A percentile compares a stretch with the other conserved stretches of the same genome.
Conservation (phyloP, 2,113 vertebrate species). For the Trachemys scripta region DNA sequence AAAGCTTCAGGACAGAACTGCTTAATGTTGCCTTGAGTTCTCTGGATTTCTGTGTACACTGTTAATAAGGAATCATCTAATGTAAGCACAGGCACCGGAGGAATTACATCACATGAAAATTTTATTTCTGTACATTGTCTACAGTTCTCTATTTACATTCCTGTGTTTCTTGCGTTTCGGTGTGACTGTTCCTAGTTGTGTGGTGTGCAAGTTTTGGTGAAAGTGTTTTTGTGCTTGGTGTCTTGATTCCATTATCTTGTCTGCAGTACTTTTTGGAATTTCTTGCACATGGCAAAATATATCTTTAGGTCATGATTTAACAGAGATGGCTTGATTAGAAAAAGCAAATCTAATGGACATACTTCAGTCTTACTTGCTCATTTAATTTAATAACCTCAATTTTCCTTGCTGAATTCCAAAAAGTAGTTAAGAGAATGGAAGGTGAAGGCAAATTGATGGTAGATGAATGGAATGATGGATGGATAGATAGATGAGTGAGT, state of each 20-base stretch:
- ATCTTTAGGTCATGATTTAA: neutral
- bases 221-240: neutral
- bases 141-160: neutral
- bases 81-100: neutral
- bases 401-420: constrained; percentile 31
- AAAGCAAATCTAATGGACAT: neutral
- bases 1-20: neutral
- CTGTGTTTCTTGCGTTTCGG: neutral
- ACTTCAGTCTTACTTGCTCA: neutral
- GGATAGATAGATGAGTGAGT: neutral
- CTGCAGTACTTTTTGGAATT: constrained; percentile 59
- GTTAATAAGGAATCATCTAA: neutral
- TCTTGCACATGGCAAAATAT: neutral
- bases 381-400: neutral
- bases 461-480: neutral
- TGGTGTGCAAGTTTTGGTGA: neutral
- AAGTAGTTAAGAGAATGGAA: constrained; percentile 37
- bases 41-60: neutral
- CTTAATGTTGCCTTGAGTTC: neutral
- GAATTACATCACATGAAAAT: neutral
- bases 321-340: neutral
- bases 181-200: neutral
- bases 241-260: constrained; percentile 31
- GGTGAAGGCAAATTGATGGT: neutral
- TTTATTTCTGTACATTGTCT: neutral